A percentile compares a stretch with the other conserved stretches of the same genome.
Conservation (phyloP, 1,140 invertebrate species). For the Drosophila novamexicana region DNA sequence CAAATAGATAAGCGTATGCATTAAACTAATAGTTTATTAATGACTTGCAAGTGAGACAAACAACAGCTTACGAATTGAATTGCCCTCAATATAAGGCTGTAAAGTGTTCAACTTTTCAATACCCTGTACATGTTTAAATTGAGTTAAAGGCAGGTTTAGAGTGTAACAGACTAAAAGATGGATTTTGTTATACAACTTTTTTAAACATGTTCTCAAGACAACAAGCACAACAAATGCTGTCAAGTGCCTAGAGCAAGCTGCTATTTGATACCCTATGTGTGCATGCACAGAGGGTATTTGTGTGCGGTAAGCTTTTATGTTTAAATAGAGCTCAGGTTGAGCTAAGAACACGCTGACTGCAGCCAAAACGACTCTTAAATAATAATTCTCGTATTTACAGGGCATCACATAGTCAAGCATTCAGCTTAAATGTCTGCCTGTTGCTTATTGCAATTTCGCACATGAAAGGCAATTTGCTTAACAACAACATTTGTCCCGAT, state of each 20-base stretch:
- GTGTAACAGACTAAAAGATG: too few species aligned
- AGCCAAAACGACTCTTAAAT: not conserved
- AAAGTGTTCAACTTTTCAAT: slow-evolving; percentile 18
- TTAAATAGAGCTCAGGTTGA: too few species aligned
- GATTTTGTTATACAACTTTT: too few species aligned
- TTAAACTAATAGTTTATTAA: slow-evolving; percentile 35
- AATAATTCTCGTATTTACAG: not conserved
- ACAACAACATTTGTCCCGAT: slow-evolving; percentile 30
- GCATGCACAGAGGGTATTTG: too few species aligned
- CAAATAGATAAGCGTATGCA: not conserved
- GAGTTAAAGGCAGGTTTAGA: too few species aligned
- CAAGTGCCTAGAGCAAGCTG: too few species aligned
- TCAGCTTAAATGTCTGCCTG: not conserved
- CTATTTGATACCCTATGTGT: too few species aligned
- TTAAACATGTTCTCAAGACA: too few species aligned
- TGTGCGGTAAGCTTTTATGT: too few species aligned
- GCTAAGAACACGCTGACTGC: too few species aligned
- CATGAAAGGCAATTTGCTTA: slow-evolving; percentile 49
- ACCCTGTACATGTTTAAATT: not conserved
- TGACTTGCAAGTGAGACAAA: slow-evolving; percentile 17
- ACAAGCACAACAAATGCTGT: too few species aligned
- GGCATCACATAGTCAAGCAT: not conserved
- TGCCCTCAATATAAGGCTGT: slow-evolving; percentile 14
- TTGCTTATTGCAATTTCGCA: slow-evolving; percentile 35
- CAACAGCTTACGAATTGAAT: slow-evolving; percentile 29